phyloP scores from a whole-genome alignment of 2,113 vertebrate species.

The Lipophrys pholis region DNA sequence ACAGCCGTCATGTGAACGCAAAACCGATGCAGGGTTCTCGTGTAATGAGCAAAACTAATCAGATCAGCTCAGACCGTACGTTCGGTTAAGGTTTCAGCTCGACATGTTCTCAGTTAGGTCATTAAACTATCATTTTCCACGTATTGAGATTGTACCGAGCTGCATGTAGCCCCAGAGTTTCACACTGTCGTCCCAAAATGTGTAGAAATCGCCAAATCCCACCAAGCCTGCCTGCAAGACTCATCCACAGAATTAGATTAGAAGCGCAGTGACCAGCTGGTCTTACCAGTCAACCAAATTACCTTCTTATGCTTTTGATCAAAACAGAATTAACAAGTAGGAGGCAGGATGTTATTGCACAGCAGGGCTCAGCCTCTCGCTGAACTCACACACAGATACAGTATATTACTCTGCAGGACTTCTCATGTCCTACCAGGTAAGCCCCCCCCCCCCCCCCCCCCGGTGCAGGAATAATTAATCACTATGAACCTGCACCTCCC shows the following conservation, averaged over 20 bases:
- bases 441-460: slow-evolving; percentile 9
- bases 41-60: no score
- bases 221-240: slow-evolving; percentile 33
- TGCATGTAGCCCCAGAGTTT: neutral
- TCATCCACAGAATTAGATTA: slow-evolving; percentile 68
- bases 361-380: slow-evolving; percentile 46
- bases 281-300: slow-evolving; percentile 68
- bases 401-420: slow-evolving; percentile 56
- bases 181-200: slow-evolving; percentile 22
- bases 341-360: slow-evolving; percentile 64
- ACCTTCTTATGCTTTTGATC: slow-evolving; percentile 77
- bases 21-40: no score
- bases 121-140: no score
- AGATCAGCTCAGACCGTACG: no score
- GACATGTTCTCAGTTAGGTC: no score
- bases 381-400: slow-evolving; percentile 43
- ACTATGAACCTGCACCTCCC: slow-evolving; percentile 14
- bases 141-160: no score
- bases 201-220: slow-evolving; percentile 54
- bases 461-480: slow-evolving; percentile 49
- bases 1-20: no score
- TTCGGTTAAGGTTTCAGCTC: no score
- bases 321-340: slow-evolving; percentile 77
- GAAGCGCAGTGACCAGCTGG: slow-evolving; percentile 74
- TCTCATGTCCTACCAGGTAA: slow-evolving; percentile 51